Conservation (phyloP, 1,140 invertebrate species). For the Brachystomella parvula region DNA sequence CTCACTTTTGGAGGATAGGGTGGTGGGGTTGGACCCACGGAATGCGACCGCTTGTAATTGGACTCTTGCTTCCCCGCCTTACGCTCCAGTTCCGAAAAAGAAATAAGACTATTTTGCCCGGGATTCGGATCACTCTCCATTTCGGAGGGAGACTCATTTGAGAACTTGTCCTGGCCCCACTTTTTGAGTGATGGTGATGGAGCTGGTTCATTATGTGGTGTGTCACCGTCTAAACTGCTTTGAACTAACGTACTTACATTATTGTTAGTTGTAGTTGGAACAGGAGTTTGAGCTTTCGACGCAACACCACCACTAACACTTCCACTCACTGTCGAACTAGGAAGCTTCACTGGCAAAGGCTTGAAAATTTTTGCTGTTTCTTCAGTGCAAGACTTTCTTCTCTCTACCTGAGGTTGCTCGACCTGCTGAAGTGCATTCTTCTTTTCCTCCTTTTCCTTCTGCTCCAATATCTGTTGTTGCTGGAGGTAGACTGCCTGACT, state of each 20-base stretch:
- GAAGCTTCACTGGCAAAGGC: neutral
- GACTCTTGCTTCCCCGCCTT: neutral
- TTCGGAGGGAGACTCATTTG: neutral
- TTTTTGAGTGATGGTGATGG: neutral
- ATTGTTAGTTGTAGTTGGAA: neutral
- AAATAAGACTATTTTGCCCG: neutral
- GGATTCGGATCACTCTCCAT: neutral
- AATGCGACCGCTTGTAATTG: neutral
- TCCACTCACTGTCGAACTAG: neutral
- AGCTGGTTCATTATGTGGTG: neutral
- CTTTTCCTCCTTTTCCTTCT: neutral
- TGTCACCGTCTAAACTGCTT: neutral
- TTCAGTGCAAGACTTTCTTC: neutral
- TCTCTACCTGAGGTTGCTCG: neutral
- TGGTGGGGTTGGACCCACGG: neutral
- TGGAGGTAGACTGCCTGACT: too few relatives aligned
- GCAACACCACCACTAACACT: neutral
- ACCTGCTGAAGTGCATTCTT: neutral
- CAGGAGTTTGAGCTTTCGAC: neutral
- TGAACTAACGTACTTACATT: neutral
- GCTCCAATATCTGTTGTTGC: neutral
- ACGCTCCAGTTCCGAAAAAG: neutral
- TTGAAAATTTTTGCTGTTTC: conserved; percentile 1
- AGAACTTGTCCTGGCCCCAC: too few relatives aligned
- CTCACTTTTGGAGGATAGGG: neutral